Base-by-base conservation (phyloP, 1,140 invertebrate genomes). In the Paraescarpia echinospica region DNA sequence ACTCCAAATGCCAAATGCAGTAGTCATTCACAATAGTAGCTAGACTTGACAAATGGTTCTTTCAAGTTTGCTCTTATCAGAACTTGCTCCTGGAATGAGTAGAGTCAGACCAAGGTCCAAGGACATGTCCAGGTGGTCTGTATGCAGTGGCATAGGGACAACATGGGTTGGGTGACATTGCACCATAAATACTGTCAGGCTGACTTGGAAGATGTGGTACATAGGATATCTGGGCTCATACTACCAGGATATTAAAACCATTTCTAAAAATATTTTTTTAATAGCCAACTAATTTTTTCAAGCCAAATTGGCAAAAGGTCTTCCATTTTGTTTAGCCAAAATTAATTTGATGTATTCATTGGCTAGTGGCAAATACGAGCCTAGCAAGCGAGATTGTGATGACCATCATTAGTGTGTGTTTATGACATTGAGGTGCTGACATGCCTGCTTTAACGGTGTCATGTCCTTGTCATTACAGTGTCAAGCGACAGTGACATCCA, bases 401-500 rank as follows among this genome's bases (percentile, higher is more conserved):
- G 8, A 77, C 8, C 0, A 18, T 77, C 22, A 27, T 77, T 77
- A 77, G 22, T 77, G 59, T 77, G 8, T 77, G 59, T 77, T 77
- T 77, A 77, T 77, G 2, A 77, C 59, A 77, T 77, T 77, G 59
- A 77, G 1, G 22, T 77, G 14, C 0, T 31, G 14, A 77, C 22
- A n/a, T 77, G 59, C 59, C 22, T 6, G 12, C 27, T 77, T 77
- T 77, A 77, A 77, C 59, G 59, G 27, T 51, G 48, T 51, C 48
- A 18, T 51, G 48, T 77, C 14, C 8, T 77, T 77, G 59, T 77
- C 18, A 18, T 77, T 77, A 18, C 59, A 77, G 59, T 77, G 59
- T 77, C 59, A 31, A 27, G 59, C 22, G 59, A 77, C 22, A 77
- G 59, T 93, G 98, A 98, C 95, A 98, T 99, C 94, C 98, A 98